These are phyloP conservation scores for Drosophila planitibia DNA, from an alignment of 2,888 invertebrate genomes.

Conservation along the genomic window DNA sequence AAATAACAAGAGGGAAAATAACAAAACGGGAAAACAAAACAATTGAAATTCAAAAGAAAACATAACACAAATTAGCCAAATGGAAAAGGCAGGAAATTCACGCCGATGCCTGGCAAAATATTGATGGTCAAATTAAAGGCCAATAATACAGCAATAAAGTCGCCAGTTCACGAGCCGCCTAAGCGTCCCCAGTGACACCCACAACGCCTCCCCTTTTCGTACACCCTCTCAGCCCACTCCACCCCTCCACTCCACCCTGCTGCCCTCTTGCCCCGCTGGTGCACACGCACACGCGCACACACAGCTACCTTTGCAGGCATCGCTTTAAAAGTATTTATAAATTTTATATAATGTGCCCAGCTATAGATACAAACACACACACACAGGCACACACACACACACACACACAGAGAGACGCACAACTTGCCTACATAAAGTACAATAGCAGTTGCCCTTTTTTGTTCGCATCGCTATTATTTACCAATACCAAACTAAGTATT, in stretches of 20 bases:
- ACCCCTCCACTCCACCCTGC: not conserved
- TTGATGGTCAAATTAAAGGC: slow-evolving; percentile 77
- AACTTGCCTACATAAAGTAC: slow-evolving; percentile 62
- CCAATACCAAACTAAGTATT: slow-evolving; percentile 70
- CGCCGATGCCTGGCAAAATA: slow-evolving; percentile 58
- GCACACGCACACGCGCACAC: slow-evolving; percentile 7
- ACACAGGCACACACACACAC: slow-evolving; percentile 12
- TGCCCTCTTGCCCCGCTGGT: not conserved
- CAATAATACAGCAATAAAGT: slow-evolving; percentile 77
- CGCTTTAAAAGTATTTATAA: slow-evolving; percentile 75
- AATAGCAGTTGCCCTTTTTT: slow-evolving; percentile 68
- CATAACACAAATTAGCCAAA: slow-evolving; percentile 64
- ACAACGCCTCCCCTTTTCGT: slow-evolving; percentile 1
- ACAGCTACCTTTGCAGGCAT: slow-evolving; percentile 46
- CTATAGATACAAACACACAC: slow-evolving; percentile 45
- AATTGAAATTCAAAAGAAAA: slow-evolving; percentile 51
- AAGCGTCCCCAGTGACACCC: slow-evolving; percentile 30
- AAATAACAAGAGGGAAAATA: slow-evolving; percentile 3
- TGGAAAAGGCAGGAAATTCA: slow-evolving; percentile 36
- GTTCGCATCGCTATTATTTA: slow-evolving; percentile 61
- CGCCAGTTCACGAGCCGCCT: slow-evolving; percentile 45
- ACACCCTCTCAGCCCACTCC: slow-evolving; percentile 25
- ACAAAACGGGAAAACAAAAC: slow-evolving; percentile 15
- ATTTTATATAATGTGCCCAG: slow-evolving; percentile 72
- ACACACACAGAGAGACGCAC: slow-evolving; percentile 8